Evolutionary conservation across 1,140 invertebrate species (phyloP), one percentile per base, ranked within the genome.

Genomic region (Drosophila lacteicornis): DNA sequence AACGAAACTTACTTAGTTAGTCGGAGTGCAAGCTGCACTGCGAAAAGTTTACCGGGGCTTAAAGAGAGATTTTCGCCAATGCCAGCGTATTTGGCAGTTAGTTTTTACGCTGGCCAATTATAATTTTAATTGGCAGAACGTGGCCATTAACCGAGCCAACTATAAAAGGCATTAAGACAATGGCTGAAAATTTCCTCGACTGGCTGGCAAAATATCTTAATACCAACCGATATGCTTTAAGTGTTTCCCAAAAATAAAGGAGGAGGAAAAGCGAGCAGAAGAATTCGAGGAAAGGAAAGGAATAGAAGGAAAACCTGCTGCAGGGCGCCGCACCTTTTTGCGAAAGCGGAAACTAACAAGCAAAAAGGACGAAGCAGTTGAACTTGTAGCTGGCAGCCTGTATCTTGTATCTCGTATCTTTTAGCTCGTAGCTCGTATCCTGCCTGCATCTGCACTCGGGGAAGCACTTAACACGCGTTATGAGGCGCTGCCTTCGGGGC

Each of bases 91-190:
- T 66, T 70, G 43, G 58, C 60, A 69, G 61, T 83, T 57, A 40
- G 47, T 71, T 82, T 86, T 79, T 58, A 82, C 78, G 66, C 42
- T n/a, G 9, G 50, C 45, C 66, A 82, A 87, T 82, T 82, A 82
- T 47, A 73, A 61, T 79, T 87, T 82, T 86, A 86, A 86, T 86
- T 86, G 82, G 56, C 57, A 22, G 50, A 87, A 87, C 82, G 82
- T 85, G 82, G 36, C 61, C 79, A 75, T 79, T 81, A 65, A 85
- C 55, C 15, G 66, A 53, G 58, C 40, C 53, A 68, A 66, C 77
- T 66, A 22, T 38, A 63, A 86, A 86, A 79, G 56, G 53, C 62
- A 79, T 82, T 65, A 82, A 86, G 82, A 82, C 82, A 86, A 79
- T 86, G 63, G 70, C 62, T 51, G 38, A 13, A 50, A 57, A 75